These are phyloP conservation scores for Nebria ingens DNA, from an alignment of 1,140 invertebrate genomes.

Conservation along the genomic window DNA sequence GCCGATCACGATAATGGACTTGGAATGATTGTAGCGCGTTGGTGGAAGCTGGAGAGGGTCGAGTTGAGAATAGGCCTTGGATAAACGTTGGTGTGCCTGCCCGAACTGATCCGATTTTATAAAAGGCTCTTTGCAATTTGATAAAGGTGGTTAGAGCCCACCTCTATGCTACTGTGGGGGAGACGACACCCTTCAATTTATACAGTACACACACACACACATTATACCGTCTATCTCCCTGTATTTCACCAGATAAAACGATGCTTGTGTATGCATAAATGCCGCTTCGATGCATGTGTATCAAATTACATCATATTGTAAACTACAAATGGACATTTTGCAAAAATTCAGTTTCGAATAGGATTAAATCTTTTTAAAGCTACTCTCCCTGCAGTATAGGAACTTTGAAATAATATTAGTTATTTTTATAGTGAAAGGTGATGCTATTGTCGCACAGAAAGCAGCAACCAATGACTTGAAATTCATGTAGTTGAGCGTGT, in stretches of 20 bases:
- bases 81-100: not conserved
- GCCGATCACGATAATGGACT: not conserved
- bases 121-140: constrained; percentile 10
- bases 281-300: not conserved
- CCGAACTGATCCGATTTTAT: constrained; percentile 8
- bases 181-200: not conserved
- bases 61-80: not conserved
- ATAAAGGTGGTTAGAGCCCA: constrained; percentile 9
- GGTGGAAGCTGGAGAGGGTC: not conserved
- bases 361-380: too few relatives aligned
- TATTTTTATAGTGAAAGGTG: too few relatives aligned
- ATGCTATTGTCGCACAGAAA: too few relatives aligned
- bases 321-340: not conserved
- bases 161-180: not conserved
- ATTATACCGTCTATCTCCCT: not conserved
- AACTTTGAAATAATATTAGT: too few relatives aligned
- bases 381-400: too few relatives aligned
- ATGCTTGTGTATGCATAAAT: not conserved
- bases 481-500: not conserved
- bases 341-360: too few relatives aligned
- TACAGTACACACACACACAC: not conserved
- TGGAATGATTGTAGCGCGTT: not conserved
- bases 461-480: too few relatives aligned
- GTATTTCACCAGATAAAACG: too few relatives aligned
- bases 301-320: not conserved